Conservation (phyloP, 2,113 vertebrate species). For the Caracal caracal region DNA sequence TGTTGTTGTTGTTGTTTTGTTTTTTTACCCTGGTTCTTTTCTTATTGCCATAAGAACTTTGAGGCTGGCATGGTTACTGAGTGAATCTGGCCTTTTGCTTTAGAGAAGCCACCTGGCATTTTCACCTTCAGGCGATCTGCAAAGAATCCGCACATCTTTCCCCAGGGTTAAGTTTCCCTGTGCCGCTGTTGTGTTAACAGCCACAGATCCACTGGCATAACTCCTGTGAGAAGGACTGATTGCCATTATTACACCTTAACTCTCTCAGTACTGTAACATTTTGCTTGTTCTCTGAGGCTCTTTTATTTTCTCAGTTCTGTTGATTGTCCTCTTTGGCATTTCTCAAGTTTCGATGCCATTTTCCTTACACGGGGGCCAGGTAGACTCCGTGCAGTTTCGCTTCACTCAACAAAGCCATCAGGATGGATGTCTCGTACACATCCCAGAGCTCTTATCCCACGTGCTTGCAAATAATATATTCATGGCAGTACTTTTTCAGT, state of each 20-base stretch:
- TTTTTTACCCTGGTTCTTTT: background rate
- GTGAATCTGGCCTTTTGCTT: constrained; percentile 43
- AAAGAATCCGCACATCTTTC: constrained; percentile 13
- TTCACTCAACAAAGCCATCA: constrained; percentile 65
- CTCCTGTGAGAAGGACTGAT: background rate
- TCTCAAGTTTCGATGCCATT: constrained; percentile 31
- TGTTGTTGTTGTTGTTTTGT: background rate
- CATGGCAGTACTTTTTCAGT: constrained; percentile 77
- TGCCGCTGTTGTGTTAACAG: background rate
- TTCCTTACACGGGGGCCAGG: constrained; percentile 35
- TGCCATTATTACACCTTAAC: constrained; percentile 40
- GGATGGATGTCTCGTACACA: constrained; percentile 59
- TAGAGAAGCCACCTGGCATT: constrained; percentile 40
- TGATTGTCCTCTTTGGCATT: constrained; percentile 18
- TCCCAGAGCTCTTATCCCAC: constrained; percentile 54
- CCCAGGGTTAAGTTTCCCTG: background rate
- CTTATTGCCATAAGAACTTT: background rate
- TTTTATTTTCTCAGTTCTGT: constrained; percentile 49
- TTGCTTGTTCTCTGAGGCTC: constrained; percentile 29
- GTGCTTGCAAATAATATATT: constrained; percentile 77
- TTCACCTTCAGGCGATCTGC: constrained; percentile 18
- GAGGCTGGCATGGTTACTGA: background rate
- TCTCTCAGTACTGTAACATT: background rate
- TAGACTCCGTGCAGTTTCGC: constrained; percentile 44
- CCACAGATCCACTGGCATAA: background rate